These are phyloP conservation scores for Calameuta pallipes DNA, from an alignment of 2,888 invertebrate species.

Conservation along the genomic window DNA sequence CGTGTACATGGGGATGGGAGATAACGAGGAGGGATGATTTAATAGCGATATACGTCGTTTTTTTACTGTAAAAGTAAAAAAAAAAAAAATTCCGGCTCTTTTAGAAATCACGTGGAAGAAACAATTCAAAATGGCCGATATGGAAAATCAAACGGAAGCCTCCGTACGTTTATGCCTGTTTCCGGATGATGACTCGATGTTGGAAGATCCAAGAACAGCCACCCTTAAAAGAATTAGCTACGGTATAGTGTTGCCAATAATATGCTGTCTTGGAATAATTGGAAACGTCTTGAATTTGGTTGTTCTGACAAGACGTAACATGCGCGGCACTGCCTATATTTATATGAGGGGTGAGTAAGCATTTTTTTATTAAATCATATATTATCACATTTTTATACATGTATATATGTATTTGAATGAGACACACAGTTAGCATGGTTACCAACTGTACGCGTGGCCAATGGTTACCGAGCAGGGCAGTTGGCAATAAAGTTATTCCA, in stretches of 20 bases:
- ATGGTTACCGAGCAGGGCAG: neutral
- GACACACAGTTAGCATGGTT: neutral
- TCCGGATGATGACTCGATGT: conserved; percentile 49
- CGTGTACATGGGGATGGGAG: no score
- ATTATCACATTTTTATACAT: neutral
- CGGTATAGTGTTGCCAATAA: conserved; percentile 76
- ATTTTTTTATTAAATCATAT: neutral
- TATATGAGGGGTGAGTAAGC: conserved; percentile 79
- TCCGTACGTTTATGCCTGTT: conserved; percentile 39
- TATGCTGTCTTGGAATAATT: conserved; percentile 79
- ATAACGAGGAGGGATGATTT: no score
- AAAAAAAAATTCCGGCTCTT: neutral
- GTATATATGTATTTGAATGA: neutral
- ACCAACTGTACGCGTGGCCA: neutral
- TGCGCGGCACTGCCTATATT: conserved; percentile 84
- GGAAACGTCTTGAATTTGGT: conserved; percentile 84
- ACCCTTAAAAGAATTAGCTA: conserved; percentile 73
- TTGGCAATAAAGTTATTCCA: conserved; percentile 40
- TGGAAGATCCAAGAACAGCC: conserved; percentile 73
- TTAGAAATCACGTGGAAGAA: neutral
- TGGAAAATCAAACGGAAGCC: conserved; percentile 34
- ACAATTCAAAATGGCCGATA: conserved; percentile 35
- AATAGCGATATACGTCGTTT: no score
- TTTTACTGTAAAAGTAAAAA: no score
- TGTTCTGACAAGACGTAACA: conserved; percentile 80